Base-by-base conservation (phyloP, 2,888 invertebrate species). In the Microplitis deprimator region DNA sequence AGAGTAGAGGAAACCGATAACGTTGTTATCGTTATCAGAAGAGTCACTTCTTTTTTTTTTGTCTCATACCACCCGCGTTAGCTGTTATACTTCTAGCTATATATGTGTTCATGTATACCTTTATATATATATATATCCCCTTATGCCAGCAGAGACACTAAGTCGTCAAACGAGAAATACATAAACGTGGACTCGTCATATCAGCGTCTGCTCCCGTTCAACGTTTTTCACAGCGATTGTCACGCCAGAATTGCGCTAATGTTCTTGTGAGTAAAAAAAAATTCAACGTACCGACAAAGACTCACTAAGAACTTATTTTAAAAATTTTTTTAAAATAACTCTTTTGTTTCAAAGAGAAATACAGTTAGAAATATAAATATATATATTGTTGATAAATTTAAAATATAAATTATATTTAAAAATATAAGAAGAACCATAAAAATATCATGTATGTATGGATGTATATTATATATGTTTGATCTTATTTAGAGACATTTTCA, bases 11-110 rank as follows among this genome's bases (percentile, higher is more conserved):
- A 73, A 77, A 71, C 79, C 80, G 86, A 87, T 87, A 86, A 78
- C 81, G 79, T 80, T 78, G 84, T 86, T 86, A 86, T 87, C 87
- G 85, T 85, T 88, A 88, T 88, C 87, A 76, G 81, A 16, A 74
- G 77, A 83, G 81, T 81, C 64, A 76, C 80, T 83, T 82, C 82
- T 84, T 83, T 80, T 83, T 79, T 80, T 79, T 75, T 81, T 81
- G 75, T 80, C 80, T 79, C 78, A 50, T 59, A 39, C 50, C 59
- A 50, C 69, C 68, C 72, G 60, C 67, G 64, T 75, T 65, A 68
- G 73, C 70, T 68, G 20, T 6, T 38, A 38, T 13, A 50, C 50
- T 29, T 29, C 29, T 29, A 29, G 39, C 60, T 68, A 38, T 74
- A 38, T 77, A 62, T 61, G 39, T 71, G 61, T 10, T 40, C 61